Conservation (phyloP, 2,888 invertebrate species). For the Drosophila neoperkinsi region DNA sequence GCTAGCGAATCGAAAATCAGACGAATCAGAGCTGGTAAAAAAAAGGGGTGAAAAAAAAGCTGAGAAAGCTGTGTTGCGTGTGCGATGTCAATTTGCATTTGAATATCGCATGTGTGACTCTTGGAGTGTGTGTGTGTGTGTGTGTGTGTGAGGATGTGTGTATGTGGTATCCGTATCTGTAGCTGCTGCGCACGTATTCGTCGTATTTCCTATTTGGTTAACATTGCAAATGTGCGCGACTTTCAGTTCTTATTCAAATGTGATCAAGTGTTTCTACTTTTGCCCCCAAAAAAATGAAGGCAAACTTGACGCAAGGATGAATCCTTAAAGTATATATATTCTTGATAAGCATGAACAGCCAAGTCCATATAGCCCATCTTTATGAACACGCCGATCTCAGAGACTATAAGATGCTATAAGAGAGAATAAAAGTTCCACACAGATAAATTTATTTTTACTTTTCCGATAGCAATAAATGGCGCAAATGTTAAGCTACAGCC, state of each 20-base stretch:
- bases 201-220: conserved; percentile 38
- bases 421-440: background rate
- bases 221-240: conserved; percentile 69
- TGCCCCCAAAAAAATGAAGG: conserved; percentile 15
- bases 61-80: conserved; percentile 37
- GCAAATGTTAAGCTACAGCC: background rate
- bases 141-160: background rate
- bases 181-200: conserved; percentile 9
- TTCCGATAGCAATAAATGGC: background rate
- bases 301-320: background rate
- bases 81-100: conserved; percentile 64
- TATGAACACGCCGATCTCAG: background rate
- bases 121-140: background rate
- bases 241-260: conserved; percentile 67
- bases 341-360: background rate
- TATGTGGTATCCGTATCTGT: background rate
- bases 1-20: conserved; percentile 13
- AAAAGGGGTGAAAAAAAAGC: conserved; percentile 24
- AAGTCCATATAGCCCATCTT: background rate
- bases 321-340: background rate
- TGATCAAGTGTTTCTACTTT: conserved; percentile 55
- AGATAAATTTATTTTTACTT: background rate
- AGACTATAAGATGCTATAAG: rapidly evolving
- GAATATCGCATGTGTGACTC: conserved; percentile 38
- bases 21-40: background rate